These are phyloP conservation scores for Melitaea athalia DNA, from an alignment of 2,888 invertebrate genomes.

Conservation along the genomic window DNA sequence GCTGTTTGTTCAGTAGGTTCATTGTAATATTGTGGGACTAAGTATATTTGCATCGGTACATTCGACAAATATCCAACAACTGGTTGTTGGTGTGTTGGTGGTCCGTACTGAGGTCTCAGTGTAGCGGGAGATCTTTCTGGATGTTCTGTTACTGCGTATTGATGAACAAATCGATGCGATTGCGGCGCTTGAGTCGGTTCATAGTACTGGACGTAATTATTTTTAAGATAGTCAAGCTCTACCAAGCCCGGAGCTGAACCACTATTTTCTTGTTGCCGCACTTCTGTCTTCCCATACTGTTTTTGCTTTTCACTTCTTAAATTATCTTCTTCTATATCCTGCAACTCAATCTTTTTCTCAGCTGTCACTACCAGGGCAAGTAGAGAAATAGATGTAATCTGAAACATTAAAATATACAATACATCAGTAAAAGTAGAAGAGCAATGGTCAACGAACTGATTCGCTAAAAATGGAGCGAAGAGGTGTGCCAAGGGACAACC, in stretches of 20 bases:
- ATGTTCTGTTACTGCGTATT: slow-evolving; percentile 71
- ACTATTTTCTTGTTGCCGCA: slow-evolving; percentile 46
- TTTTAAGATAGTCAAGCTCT: slow-evolving; percentile 65
- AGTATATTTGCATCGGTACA: slow-evolving; percentile 74
- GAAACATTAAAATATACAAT: slow-evolving; percentile 66
- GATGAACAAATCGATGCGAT: slow-evolving; percentile 65
- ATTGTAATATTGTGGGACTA: slow-evolving; percentile 72
- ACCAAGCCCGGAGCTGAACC: slow-evolving; percentile 46
- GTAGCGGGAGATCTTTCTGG: slow-evolving; percentile 55
- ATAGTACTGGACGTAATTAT: slow-evolving; percentile 60
- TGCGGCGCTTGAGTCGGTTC: slow-evolving; percentile 51
- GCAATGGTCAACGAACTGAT: slow-evolving; percentile 50
- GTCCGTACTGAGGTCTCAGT: slow-evolving; percentile 52
- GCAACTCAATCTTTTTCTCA: slow-evolving; percentile 86
- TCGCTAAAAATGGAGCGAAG: slow-evolving; percentile 54
- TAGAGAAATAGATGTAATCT: slow-evolving; percentile 64
- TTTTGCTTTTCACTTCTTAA: slow-evolving; percentile 81
- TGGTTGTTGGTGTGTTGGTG: slow-evolving; percentile 57
- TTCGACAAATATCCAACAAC: slow-evolving; percentile 74
- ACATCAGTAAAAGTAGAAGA: slow-evolving; percentile 50
- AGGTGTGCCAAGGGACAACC: slow-evolving; percentile 47
- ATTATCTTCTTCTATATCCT: slow-evolving; percentile 89
- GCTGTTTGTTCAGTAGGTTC: slow-evolving; percentile 53
- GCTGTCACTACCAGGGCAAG: slow-evolving; percentile 62
- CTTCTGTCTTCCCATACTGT: slow-evolving; percentile 55